Evolutionary conservation across 2,888 invertebrate species (phyloP).

Genomic region (Tipula lateralis): DNA sequence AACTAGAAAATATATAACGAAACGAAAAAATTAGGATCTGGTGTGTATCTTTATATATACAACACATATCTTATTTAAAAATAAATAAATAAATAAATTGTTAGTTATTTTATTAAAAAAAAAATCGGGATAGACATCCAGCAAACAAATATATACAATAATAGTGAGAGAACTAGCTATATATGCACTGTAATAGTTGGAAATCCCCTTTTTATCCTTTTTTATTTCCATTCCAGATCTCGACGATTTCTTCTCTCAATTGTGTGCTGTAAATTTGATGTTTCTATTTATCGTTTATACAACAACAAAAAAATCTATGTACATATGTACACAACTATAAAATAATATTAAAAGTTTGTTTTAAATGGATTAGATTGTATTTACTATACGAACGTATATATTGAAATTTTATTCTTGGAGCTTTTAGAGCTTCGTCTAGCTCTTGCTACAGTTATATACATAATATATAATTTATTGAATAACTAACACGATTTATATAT

Average conservation of each 20-base stretch:
- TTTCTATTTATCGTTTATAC: not conserved
- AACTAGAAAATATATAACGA: not conserved
- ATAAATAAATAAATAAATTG: constrained; percentile 11
- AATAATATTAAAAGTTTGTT: not conserved
- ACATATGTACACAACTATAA: not conserved
- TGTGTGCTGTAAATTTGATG: constrained; percentile 9
- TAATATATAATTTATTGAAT: not conserved
- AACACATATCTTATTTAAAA: constrained; percentile 15
- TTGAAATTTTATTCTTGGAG: not conserved
- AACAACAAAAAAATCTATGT: not conserved
- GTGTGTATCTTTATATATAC: not conserved
- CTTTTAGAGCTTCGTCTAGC: not conserved
- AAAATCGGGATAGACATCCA: not conserved
- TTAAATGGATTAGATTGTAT: not conserved
- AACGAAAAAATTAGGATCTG: constrained; percentile 3
- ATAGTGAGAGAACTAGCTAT: not conserved
- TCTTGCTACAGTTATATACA: not conserved
- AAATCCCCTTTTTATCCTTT: not conserved
- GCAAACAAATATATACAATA: not conserved
- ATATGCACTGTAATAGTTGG: not conserved
- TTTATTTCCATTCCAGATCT: not conserved
- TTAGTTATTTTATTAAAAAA: constrained; percentile 3
- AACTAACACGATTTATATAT: not conserved
- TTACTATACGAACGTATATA: not conserved
- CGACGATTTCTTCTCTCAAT: not conserved